A percentile compares a stretch with the other conserved stretches of the same genome.
phyloP scores from a whole-genome alignment of 2,888 invertebrate species.

The Eupithecia tripunctaria region DNA sequence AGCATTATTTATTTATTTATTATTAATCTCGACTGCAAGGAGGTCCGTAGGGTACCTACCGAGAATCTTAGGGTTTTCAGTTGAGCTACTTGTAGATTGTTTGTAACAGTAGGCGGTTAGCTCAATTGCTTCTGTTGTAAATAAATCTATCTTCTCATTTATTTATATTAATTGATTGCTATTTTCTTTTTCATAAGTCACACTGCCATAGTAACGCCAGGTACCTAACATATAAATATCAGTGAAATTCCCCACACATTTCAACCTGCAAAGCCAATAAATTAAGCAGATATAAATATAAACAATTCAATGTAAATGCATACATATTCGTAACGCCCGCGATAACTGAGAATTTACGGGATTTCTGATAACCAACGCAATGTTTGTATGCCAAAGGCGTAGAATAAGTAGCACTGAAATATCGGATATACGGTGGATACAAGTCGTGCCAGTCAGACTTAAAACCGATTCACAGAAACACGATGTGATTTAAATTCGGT shows the following conservation, averaged over 20 bases:
- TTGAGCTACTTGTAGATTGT: no score
- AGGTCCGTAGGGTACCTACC: no score
- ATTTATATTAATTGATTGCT: no score
- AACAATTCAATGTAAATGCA: slow-evolving; percentile 7
- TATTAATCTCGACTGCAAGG: no score
- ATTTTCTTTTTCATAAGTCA: no score
- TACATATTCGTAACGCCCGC: slow-evolving; percentile 1
- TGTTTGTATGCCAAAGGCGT: slow-evolving; percentile 23
- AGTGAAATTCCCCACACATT: background rate
- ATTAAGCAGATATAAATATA: slow-evolving; percentile 2
- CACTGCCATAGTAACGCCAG: no score
- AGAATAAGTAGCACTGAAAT: background rate
- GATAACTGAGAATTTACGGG: slow-evolving; percentile 25
- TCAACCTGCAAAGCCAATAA: background rate
- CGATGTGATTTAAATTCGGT: background rate
- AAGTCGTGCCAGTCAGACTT: background rate
- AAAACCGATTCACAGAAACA: background rate
- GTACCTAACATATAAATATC: background rate
- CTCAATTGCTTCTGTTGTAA: no score
- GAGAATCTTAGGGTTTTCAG: no score
- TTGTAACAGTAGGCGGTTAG: no score
- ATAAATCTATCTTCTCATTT: no score
- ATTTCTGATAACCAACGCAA: slow-evolving; percentile 17
- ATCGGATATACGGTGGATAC: background rate
- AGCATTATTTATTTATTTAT: no score